Evolutionary conservation across 1,140 invertebrate species (phyloP).

Genomic region (Eciton burchellii): DNA sequence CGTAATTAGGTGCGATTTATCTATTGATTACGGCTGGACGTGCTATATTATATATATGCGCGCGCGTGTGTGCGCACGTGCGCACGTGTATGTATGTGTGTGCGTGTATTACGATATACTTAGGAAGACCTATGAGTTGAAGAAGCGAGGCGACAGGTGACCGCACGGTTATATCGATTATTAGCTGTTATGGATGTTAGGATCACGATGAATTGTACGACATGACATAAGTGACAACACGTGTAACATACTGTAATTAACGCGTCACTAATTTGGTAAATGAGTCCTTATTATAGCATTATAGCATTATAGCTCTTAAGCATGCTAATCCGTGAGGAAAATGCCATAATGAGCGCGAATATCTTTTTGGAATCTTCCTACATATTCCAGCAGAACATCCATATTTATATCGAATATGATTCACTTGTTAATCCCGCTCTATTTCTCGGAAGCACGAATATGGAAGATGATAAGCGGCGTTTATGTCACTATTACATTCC

Average conservation of each 20-base stretch:
- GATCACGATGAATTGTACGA: slow-evolving; percentile 7
- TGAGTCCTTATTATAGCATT: slow-evolving; percentile 18
- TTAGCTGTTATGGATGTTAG: background rate
- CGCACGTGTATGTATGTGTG: too few relatives aligned
- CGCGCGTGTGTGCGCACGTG: too few relatives aligned
- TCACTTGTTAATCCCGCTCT: slow-evolving; percentile 1
- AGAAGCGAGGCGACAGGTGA: background rate
- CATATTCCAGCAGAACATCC: background rate
- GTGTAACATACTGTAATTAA: slow-evolving; percentile 16
- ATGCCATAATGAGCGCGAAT: background rate
- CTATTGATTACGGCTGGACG: background rate
- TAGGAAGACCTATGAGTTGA: background rate
- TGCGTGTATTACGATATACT: background rate
- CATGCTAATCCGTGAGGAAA: background rate
- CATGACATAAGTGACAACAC: background rate
- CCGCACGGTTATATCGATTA: background rate
- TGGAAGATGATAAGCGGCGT: background rate
- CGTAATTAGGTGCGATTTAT: background rate
- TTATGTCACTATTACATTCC: background rate
- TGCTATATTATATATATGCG: background rate
- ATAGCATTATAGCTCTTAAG: too few relatives aligned
- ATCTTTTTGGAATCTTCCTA: background rate
- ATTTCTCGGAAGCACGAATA: background rate
- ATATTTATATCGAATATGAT: background rate
- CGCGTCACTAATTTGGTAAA: slow-evolving; percentile 13